These are phyloP conservation scores for Thumatha senex DNA, from an alignment of 2,888 invertebrate species.

Conservation along the genomic window DNA sequence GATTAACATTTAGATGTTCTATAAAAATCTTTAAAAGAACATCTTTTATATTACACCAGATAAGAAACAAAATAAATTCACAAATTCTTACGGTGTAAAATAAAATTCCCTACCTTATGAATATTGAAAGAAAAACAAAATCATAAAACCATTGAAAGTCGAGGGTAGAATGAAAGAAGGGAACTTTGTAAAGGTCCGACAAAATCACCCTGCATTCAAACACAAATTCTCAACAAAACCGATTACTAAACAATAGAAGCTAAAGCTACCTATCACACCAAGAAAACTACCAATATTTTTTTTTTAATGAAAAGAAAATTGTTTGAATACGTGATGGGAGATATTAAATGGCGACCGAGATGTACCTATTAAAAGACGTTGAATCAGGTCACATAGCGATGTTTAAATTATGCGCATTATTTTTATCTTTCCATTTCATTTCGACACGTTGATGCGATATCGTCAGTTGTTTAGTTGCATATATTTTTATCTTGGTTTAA, in stretches of 20 bases:
- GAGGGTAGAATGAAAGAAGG: background rate
- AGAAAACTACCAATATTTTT: background rate
- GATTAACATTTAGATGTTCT: too few relatives aligned
- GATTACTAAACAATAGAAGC: conserved; percentile 2
- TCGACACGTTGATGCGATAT: conserved; percentile 8
- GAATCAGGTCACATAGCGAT: conserved; percentile 20
- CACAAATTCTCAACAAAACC: conserved; percentile 5
- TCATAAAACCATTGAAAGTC: background rate
- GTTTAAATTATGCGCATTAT: conserved; percentile 27
- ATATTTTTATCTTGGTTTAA: too few relatives aligned
- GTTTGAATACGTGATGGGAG: background rate
- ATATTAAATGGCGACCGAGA: conserved; percentile 1
- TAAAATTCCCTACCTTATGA: background rate
- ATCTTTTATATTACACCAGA: too few relatives aligned
- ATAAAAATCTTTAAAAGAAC: too few relatives aligned
- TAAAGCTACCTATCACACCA: conserved; percentile 3
- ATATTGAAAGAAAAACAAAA: conserved; percentile 5
- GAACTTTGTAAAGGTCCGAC: conserved; percentile 1
- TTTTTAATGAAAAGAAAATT: background rate
- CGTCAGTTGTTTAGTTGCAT: background rate
- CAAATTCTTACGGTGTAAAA: background rate
- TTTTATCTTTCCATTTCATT: conserved; percentile 20
- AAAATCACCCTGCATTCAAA: conserved; percentile 8
- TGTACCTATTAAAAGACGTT: conserved; percentile 7
- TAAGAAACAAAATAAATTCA: background rate